Evolutionary conservation across 2,113 vertebrate species (phyloP), one percentile per base, ranked within the genome.

Genomic region (Parus major): DNA sequence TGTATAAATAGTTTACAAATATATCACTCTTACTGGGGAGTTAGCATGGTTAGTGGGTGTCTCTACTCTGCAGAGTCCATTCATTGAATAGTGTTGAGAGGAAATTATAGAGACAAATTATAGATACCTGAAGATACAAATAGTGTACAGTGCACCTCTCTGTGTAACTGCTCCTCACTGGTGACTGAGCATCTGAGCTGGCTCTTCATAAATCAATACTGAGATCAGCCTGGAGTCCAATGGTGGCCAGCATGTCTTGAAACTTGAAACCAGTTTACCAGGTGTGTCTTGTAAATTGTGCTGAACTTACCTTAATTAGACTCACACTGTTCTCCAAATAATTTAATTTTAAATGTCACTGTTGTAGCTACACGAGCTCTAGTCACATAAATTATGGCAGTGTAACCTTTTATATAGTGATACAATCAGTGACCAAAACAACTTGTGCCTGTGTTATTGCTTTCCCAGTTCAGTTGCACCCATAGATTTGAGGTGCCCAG

Each of bases 241-340:
- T 7, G 24, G 39, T 12, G 12, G 3, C 5, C 33, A 71, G 23
- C 0, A 0, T 1, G 27, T 56, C 21, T 55, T 63, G 29, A 59
- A 78, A 59, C 31, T 23, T 60, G 35, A 33, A 42, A 5, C 8
- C 23, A 55, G 2, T 2, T 42, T 47, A 27, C 15, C 14, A 42
- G 4, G 12, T 29, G 16, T 47, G 7, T 52, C 80, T 72, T 64
- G 7, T 64, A 50, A 88, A 5, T 12, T 33, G 21, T 64, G 41
- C 25, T 52, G 28, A 79, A 44, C 8, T 55, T 35, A 41, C 3
- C 15, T 17, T 35, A 44, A 36, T 76, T 63, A 42, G 24, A 75
- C 4, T 14, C 35, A 47, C 16, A 10, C 5, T 39, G 5, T 50
- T 75, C 33, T 68, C 16, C 36, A 88, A 35, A 52, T 22, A 11